These are phyloP conservation scores for Eupithecia abbreviata DNA, from an alignment of 2,888 invertebrate genomes.

Conservation along the genomic window DNA sequence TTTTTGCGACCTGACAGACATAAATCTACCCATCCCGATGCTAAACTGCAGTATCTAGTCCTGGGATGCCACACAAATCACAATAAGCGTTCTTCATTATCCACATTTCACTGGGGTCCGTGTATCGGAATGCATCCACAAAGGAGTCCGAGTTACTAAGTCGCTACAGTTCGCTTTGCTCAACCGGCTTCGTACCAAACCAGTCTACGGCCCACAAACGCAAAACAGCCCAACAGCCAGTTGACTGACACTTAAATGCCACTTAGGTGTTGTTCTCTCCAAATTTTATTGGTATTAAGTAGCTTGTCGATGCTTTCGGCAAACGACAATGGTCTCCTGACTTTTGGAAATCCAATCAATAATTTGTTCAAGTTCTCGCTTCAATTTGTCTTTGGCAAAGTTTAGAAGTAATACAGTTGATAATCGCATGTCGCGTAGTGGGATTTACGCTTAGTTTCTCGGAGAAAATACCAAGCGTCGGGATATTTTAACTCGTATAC, in stretches of 20 bases:
- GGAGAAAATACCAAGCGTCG: conserved; percentile 65
- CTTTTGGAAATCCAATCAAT: conserved; percentile 33
- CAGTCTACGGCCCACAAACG: conserved; percentile 60
- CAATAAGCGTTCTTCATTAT: conserved; percentile 81
- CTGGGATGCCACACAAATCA: conserved; percentile 76
- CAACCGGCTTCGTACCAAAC: conserved; percentile 76
- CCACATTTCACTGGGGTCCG: conserved; percentile 74
- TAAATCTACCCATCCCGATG: conserved; percentile 51
- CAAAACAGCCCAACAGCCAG: conserved; percentile 72
- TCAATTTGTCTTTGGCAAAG: conserved; percentile 1
- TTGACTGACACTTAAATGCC: conserved; percentile 83
- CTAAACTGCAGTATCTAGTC: conserved; percentile 45
- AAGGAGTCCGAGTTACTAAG: conserved; percentile 74
- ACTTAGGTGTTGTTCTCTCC: conserved; percentile 77
- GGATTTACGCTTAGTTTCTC: conserved; percentile 57
- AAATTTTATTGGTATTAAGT: conserved; percentile 79
- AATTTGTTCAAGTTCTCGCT: conserved; percentile 29
- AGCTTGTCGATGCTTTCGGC: conserved; percentile 68
- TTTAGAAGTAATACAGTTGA: conserved; percentile 56
- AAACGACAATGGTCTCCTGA: conserved; percentile 48
- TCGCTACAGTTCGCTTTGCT: conserved; percentile 71
- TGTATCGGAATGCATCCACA: conserved; percentile 81
- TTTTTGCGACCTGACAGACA: conserved; percentile 41
- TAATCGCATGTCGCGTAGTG: conserved; percentile 56
- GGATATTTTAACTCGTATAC: conserved; percentile 74